These are phyloP conservation scores for Trachurus trachurus DNA, from an alignment of 2,797 vertebrate genomes.

Conservation along the genomic window DNA sequence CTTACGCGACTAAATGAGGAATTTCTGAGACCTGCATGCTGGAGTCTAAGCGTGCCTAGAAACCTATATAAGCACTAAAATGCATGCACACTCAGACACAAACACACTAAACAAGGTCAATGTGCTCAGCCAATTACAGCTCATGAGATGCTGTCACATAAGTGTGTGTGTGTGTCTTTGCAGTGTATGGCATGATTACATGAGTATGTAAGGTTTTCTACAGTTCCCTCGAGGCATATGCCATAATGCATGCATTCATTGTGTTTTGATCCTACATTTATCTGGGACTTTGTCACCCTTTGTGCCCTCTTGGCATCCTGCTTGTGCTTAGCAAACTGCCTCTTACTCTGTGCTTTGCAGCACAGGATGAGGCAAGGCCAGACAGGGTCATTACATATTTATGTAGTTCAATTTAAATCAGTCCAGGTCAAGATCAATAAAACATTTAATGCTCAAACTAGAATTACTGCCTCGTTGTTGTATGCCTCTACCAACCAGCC, in stretches of 20 bases:
- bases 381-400: constrained; percentile 23
- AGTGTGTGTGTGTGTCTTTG: constrained; percentile 17
- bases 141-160: constrained; percentile 35
- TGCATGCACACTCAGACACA: constrained; percentile 38
- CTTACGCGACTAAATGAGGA: constrained; percentile 69
- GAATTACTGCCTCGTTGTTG: too few relatives aligned
- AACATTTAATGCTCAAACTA: constrained; percentile 18
- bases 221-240: constrained; percentile 45
- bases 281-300: constrained; percentile 27
- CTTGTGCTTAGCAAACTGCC: constrained; percentile 16
- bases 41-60: constrained; percentile 40
- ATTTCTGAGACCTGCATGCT: constrained; percentile 55
- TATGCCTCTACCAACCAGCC: too few relatives aligned
- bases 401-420: constrained; percentile 39
- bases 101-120: constrained; percentile 59
- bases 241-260: constrained; percentile 56
- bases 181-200: constrained; percentile 60
- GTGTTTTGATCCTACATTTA: constrained; percentile 58
- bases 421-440: constrained; percentile 36
- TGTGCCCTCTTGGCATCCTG: constrained; percentile 31
- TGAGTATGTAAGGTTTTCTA: constrained; percentile 47
- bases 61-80: constrained; percentile 59
- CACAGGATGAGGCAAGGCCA: constrained; percentile 3
- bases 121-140: constrained; percentile 49
- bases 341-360: constrained; percentile 16